These are phyloP conservation scores for Pocota personata DNA, from an alignment of 2,888 invertebrate genomes.

Conservation along the genomic window DNA sequence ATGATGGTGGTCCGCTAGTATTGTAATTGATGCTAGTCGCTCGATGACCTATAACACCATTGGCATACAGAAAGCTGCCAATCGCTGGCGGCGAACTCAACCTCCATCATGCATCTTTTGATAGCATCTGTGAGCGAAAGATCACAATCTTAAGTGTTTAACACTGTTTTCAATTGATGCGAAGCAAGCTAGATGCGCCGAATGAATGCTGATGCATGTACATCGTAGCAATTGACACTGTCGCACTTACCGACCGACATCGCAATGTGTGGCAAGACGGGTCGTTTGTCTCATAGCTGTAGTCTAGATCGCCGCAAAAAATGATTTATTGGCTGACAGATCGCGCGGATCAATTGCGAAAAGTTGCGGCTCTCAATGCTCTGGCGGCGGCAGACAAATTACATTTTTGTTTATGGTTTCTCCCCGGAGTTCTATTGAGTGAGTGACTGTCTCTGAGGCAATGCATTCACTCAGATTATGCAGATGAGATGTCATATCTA, in stretches of 20 bases:
- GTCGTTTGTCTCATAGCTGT: slow-evolving; percentile 21
- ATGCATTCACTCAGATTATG: slow-evolving; percentile 51
- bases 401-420: slow-evolving; percentile 50
- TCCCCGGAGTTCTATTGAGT: not conserved
- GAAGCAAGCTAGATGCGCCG: slow-evolving; percentile 49
- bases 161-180: slow-evolving; percentile 73
- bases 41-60: slow-evolving; percentile 64
- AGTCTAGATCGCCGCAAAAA: slow-evolving; percentile 39
- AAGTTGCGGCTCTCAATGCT: slow-evolving; percentile 42
- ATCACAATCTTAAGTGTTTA: slow-evolving; percentile 71
- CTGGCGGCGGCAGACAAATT: slow-evolving; percentile 20
- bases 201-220: slow-evolving; percentile 16
- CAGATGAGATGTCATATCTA: slow-evolving; percentile 54
- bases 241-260: slow-evolving; percentile 45
- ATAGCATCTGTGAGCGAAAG: slow-evolving; percentile 51
- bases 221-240: slow-evolving; percentile 53
- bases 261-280: slow-evolving; percentile 20
- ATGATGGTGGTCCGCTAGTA: slow-evolving; percentile 62
- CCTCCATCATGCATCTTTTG: slow-evolving; percentile 58
- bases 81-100: slow-evolving; percentile 52
- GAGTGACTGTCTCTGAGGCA: slow-evolving; percentile 17
- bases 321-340: slow-evolving; percentile 62
- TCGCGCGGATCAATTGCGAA: slow-evolving; percentile 58
- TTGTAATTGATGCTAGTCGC: slow-evolving; percentile 67
- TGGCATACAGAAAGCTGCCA: slow-evolving; percentile 54